Evolutionary conservation across 1,140 invertebrate genomes (phyloP).

Genomic region (Lepidostoma basale): DNA sequence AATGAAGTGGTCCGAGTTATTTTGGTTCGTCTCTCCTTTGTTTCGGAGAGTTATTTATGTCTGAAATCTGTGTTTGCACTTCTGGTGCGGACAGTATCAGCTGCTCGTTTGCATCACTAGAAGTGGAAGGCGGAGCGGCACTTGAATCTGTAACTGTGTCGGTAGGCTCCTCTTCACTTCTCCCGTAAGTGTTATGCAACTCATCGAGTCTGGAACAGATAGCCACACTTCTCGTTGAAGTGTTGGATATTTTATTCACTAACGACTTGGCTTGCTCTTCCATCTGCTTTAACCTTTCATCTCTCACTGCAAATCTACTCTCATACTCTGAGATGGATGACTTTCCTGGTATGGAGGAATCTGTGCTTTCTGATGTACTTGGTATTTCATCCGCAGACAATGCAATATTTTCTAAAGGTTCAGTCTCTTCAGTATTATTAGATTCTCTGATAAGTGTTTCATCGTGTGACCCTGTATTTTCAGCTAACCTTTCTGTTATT

Average conservation of each 20-base stretch:
- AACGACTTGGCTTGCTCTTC: conserved; percentile 61
- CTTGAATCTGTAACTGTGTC: neutral
- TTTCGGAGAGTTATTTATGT: neutral
- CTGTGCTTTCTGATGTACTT: neutral
- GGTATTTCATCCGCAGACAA: conserved; percentile 13
- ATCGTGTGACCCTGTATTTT: neutral
- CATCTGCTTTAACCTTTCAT: conserved; percentile 54
- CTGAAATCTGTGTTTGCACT: neutral
- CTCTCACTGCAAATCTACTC: conserved; percentile 57
- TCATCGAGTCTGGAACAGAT: conserved; percentile 59
- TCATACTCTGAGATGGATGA: conserved; percentile 55
- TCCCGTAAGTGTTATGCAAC: conserved; percentile 58
- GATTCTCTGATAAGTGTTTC: conserved; percentile 1
- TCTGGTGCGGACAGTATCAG: neutral
- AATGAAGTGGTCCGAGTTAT: neutral
- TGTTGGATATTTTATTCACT: conserved; percentile 59
- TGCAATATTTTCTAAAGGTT: neutral
- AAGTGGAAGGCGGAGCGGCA: conserved; percentile 2
- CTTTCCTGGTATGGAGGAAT: conserved; percentile 47
- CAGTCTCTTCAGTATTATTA: neutral
- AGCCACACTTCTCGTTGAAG: conserved; percentile 57
- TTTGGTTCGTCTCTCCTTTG: neutral
- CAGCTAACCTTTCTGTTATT: conserved; percentile 3
- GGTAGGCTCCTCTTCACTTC: conserved; percentile 28
- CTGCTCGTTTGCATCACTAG: neutral